Conservation (phyloP, 2,797 vertebrate genomes). For the Rhinoraja longicauda region DNA sequence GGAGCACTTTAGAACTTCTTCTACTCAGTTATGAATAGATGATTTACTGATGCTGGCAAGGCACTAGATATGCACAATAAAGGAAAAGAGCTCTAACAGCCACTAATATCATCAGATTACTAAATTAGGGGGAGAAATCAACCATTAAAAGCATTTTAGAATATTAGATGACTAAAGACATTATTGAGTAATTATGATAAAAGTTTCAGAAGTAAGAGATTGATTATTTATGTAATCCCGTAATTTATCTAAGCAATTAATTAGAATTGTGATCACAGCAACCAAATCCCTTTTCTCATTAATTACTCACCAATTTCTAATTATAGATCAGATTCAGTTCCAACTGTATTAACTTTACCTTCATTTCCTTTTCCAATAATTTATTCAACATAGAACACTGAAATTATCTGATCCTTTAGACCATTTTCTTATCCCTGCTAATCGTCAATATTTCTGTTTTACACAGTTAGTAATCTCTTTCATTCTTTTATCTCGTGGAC, state of each 20-base stretch:
- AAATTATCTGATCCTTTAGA: neutral
- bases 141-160: neutral
- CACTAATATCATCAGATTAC: neutral
- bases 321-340: neutral
- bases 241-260: neutral
- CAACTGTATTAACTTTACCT: neutral
- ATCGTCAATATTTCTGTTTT: neutral
- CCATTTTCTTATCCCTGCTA: neutral
- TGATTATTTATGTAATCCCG: neutral
- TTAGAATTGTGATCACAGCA: constrained; percentile 12
- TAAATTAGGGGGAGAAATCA: neutral
- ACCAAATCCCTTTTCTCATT: constrained; percentile 29
- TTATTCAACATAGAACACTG: neutral
- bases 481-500: neutral
- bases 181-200: neutral
- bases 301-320: constrained; percentile 15
- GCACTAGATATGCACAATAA: neutral
- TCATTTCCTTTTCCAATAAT: neutral
- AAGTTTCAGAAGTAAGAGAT: constrained; percentile 2
- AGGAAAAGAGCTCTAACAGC: neutral
- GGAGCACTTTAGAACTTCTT: neutral
- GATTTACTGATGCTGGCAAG: neutral
- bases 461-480: neutral
- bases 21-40: neutral
- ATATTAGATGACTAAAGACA: neutral